Percentiles rank a stretch among this genome's conserved stretches.
Evolutionary conservation across 2,113 vertebrate species (phyloP).

Genomic region (Recurvirostra avosetta): DNA sequence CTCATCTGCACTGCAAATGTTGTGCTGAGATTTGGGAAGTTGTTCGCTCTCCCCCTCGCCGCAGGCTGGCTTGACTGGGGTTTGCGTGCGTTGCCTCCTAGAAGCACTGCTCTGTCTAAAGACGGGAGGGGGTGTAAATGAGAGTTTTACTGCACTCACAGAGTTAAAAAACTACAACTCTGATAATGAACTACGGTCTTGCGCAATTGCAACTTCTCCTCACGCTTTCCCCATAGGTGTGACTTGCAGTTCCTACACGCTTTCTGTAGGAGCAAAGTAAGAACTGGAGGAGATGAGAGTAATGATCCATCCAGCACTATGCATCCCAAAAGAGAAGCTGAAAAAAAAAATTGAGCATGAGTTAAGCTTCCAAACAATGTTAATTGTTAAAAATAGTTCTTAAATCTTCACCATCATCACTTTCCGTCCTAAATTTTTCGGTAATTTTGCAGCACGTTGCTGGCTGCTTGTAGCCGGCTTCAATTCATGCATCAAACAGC

Average conservation of each 20-base stretch:
- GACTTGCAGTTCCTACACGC: neutral
- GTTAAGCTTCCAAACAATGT: neutral
- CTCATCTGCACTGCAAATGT: neutral
- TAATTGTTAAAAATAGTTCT: neutral
- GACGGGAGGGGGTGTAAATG: neutral
- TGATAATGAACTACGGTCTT: neutral
- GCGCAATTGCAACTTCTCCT: neutral
- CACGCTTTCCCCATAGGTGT: rapidly evolving
- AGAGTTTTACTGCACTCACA: neutral
- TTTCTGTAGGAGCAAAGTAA: neutral
- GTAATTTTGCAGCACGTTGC: neutral
- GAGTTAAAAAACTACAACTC: neutral
- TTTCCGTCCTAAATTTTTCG: neutral
- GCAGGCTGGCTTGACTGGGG: neutral
- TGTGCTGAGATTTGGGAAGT: neutral
- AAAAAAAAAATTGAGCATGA: neutral
- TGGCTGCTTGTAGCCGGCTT: neutral
- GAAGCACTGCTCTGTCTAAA: neutral
- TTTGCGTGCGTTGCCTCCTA: neutral
- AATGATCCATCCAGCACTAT: neutral
- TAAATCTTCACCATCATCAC: neutral
- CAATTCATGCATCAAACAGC: neutral
- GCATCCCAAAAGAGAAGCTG: neutral
- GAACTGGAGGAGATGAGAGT: neutral
- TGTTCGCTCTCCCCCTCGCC: neutral